phyloP scores from a whole-genome alignment of 2,888 invertebrate species.

The Gymnoscelis rufifasciata region DNA sequence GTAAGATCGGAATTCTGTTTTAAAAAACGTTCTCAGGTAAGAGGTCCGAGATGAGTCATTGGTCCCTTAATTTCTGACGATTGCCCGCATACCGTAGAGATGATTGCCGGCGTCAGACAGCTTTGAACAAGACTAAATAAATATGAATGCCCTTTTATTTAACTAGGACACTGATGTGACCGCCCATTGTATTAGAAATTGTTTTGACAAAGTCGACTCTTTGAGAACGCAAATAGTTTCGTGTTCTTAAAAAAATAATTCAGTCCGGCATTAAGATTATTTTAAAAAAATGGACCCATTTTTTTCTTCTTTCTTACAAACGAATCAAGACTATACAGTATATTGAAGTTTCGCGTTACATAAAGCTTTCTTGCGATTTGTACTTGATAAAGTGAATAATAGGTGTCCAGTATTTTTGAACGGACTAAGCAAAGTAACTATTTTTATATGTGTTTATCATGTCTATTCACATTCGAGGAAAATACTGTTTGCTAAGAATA shows the following conservation, averaged over 20 bases:
- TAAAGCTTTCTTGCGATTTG: no score
- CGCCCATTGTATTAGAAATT: slow-evolving; percentile 14
- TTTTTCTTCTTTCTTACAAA: no score
- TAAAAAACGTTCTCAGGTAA: slow-evolving; percentile 29
- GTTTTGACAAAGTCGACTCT: slow-evolving; percentile 9
- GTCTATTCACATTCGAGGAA: no score
- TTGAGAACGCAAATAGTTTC: not conserved
- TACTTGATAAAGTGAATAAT: no score
- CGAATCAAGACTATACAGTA: no score
- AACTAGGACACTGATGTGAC: not conserved
- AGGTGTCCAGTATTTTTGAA: no score
- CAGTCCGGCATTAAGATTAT: no score
- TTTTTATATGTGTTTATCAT: no score
- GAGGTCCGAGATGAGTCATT: slow-evolving; percentile 29
- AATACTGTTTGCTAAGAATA: no score
- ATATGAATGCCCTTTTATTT: slow-evolving; percentile 1
- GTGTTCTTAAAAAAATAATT: not conserved
- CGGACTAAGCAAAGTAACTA: no score
- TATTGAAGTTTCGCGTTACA: no score
- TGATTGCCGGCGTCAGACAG: slow-evolving; percentile 22
- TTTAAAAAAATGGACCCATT: no score
- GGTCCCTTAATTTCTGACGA: slow-evolving; percentile 22
- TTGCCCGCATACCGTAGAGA: slow-evolving; percentile 31
- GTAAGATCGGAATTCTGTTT: slow-evolving; percentile 21
- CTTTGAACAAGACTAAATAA: slow-evolving; percentile 11